These are phyloP conservation scores for Phyllostomus hastatus DNA, from an alignment of 2,113 vertebrate genomes.

Conservation along the genomic window DNA sequence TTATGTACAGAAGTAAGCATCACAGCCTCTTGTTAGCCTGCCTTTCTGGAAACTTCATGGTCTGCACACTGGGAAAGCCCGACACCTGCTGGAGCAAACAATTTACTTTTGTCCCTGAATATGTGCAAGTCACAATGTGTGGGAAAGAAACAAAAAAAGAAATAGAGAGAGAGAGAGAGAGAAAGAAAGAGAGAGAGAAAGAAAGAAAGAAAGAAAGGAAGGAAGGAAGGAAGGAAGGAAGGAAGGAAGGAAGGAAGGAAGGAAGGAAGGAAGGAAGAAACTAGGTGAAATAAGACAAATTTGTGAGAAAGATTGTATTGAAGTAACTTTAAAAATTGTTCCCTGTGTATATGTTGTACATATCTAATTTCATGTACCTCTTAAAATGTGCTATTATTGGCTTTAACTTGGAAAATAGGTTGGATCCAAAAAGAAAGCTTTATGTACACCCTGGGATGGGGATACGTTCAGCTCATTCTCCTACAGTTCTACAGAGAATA, in stretches of 20 bases:
- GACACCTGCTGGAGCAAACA: constrained; percentile 57
- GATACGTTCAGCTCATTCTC: neutral
- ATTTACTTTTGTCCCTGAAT: neutral
- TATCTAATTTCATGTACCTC: neutral
- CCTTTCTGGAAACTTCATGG: neutral
- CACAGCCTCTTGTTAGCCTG: neutral
- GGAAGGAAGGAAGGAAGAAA: neutral
- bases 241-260: neutral
- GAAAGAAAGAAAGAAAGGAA: no score
- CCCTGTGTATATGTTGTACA: neutral
- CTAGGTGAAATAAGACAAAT: neutral
- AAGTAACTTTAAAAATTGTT: neutral
- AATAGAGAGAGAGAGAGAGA: neutral
- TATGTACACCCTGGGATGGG: no score
- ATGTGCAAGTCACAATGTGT: neutral
- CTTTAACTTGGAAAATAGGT: neutral
- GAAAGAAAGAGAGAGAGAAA: no score
- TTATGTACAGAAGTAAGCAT: neutral
- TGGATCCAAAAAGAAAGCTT: neutral
- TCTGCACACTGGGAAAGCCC: constrained; percentile 1
- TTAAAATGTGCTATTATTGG: neutral
- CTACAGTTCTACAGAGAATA: neutral
- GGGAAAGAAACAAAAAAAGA: neutral
- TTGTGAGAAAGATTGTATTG: neutral
- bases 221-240: no score